Evolutionary conservation across 2,797 vertebrate genomes (phyloP).

Genomic region (Scolopax bukidnonensis): DNA sequence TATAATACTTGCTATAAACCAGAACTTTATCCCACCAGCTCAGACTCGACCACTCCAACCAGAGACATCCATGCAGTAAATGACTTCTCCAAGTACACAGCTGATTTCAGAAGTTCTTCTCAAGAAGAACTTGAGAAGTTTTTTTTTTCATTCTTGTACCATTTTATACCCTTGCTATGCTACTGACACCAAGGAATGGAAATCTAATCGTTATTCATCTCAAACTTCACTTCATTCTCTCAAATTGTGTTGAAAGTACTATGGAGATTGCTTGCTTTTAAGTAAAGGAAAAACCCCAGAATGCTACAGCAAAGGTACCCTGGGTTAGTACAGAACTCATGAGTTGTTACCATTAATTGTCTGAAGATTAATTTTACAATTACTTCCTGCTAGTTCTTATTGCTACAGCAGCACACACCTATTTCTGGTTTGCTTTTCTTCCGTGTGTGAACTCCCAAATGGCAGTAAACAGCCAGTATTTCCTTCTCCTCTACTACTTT

Average conservation of each 20-base stretch:
- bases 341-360: not conserved
- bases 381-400: not conserved
- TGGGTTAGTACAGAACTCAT: not conserved
- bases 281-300: not conserved
- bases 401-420: not conserved
- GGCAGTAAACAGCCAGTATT: not conserved
- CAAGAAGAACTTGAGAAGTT: not conserved
- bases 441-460: not conserved
- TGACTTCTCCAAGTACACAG: not conserved
- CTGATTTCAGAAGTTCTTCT: not conserved
- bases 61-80: fast-evolving
- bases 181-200: not conserved
- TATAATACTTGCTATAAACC: not conserved
- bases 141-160: not conserved
- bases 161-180: not conserved
- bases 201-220: not conserved
- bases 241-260: not conserved
- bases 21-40: not conserved
- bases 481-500: not conserved
- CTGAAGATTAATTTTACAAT: not conserved
- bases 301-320: not conserved
- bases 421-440: not conserved
- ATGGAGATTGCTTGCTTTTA: not conserved
- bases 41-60: not conserved
- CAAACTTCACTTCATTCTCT: not conserved